Conservation (phyloP, 2,888 invertebrate genomes). For the Byasa hedistus region DNA sequence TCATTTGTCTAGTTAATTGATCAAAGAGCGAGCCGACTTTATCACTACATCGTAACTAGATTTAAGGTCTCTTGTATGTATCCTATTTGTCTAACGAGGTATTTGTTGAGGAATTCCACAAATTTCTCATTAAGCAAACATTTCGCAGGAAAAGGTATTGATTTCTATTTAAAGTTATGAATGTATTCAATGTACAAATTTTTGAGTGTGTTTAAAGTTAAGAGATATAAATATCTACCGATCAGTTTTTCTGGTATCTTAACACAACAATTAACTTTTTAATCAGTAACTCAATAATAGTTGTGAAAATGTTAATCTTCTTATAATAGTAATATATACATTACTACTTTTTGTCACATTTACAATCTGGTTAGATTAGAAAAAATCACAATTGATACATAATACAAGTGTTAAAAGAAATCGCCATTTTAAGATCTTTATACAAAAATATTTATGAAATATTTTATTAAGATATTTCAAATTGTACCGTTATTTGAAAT, state of each 20-base stretch:
- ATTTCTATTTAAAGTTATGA: background rate
- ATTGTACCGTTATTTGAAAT: no score
- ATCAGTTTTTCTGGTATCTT: background rate
- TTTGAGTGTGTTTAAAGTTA: no score
- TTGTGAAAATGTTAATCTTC: background rate
- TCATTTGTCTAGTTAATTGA: conserved; percentile 41
- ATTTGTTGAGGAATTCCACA: background rate
- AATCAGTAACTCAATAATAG: background rate
- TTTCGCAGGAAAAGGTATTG: background rate
- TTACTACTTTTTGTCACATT: background rate
- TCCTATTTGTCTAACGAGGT: background rate
- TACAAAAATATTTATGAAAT: background rate
- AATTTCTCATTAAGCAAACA: no score
- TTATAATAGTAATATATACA: background rate
- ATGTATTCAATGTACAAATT: no score
- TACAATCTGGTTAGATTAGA: background rate
- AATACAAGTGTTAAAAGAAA: background rate
- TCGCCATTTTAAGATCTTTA: background rate
- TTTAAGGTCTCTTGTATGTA: conserved; percentile 5
- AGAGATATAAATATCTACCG: no score
- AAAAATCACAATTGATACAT: background rate
- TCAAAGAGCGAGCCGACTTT: conserved; percentile 40
- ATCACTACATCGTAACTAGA: conserved; percentile 34
- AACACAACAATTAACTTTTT: background rate
- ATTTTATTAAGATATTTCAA: no score